Evolutionary conservation across 2,888 invertebrate species (phyloP).

Genomic region (Ormyrus labotus): DNA sequence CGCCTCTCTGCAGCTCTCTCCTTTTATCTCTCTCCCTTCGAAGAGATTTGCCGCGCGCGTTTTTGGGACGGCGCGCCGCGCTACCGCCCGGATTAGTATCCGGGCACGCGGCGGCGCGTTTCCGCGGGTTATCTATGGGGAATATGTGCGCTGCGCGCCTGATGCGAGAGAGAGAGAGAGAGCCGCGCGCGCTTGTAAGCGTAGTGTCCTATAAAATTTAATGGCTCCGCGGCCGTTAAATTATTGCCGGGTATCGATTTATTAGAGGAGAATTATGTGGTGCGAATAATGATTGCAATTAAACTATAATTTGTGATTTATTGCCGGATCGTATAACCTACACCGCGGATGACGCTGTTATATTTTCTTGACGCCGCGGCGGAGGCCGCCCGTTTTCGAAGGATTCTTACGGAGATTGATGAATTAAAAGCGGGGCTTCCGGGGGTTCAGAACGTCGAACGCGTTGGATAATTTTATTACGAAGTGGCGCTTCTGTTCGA

Average conservation of each 20-base stretch:
- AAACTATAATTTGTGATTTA: conserved; percentile 32
- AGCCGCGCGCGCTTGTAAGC: too few species aligned
- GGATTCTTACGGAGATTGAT: too few species aligned
- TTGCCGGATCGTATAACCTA: background rate
- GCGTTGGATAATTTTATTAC: too few species aligned
- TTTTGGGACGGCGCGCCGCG: conserved; percentile 8
- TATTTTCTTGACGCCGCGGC: too few species aligned
- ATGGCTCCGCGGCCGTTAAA: conserved; percentile 34
- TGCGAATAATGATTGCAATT: conserved; percentile 25
- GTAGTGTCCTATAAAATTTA: conserved; percentile 46
- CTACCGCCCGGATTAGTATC: background rate
- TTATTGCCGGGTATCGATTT: conserved; percentile 43
- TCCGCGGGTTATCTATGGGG: too few species aligned
- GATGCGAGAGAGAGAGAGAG: too few species aligned
- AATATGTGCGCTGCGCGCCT: too few species aligned
- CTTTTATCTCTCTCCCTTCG: conserved; percentile 7
- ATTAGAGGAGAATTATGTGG: conserved; percentile 6
- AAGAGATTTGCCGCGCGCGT: background rate
- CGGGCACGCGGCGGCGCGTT: background rate
- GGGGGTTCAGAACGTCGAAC: too few species aligned
- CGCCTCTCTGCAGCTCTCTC: background rate
- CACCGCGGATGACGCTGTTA: too few species aligned
- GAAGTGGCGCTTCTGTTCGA: too few species aligned
- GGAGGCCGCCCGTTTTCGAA: too few species aligned
- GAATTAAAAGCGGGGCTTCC: too few species aligned